Percentiles rank a stretch among this genome's conserved stretches.
These are phyloP conservation scores for Dendrolimus houi DNA, from an alignment of 2,888 invertebrate genomes.

Conservation along the genomic window DNA sequence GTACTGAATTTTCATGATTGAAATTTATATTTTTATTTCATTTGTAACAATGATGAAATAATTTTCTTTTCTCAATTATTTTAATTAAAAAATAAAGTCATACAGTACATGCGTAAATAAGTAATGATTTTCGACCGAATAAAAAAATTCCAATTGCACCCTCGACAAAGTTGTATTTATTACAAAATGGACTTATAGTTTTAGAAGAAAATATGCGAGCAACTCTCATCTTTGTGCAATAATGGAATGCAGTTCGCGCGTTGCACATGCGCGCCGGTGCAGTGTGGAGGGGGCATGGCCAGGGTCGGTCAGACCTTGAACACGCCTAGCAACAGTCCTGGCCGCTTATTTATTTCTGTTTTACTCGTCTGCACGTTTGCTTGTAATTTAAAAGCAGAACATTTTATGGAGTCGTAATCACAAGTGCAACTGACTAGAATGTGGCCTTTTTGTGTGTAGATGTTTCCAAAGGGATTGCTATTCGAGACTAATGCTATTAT, in stretches of 20 bases:
- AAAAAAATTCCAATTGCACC: too few species aligned
- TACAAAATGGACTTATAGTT: not conserved
- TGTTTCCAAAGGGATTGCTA: slow-evolving; percentile 17
- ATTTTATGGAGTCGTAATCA: slow-evolving; percentile 49
- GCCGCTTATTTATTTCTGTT: slow-evolving; percentile 64
- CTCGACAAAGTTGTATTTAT: too few species aligned
- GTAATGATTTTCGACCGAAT: too few species aligned
- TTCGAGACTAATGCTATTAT: too few species aligned
- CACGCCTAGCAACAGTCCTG: slow-evolving; percentile 66
- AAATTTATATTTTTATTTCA: too few species aligned
- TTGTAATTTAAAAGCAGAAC: slow-evolving; percentile 52
- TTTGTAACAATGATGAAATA: too few species aligned
- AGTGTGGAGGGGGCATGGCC: slow-evolving; percentile 41
- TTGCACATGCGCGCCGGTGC: slow-evolving; percentile 46
- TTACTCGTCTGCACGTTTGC: slow-evolving; percentile 56
- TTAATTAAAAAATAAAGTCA: too few species aligned
- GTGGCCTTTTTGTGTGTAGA: slow-evolving; percentile 29
- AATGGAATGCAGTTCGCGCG: slow-evolving; percentile 41
- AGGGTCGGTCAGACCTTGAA: slow-evolving; percentile 65
- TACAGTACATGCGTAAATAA: too few species aligned
- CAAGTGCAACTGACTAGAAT: slow-evolving; percentile 28
- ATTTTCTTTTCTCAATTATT: too few species aligned
- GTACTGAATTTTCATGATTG: too few species aligned
- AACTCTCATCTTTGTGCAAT: not conserved
- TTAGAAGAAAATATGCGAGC: not conserved